Percentiles rank a stretch among this genome's conserved stretches.
These are phyloP conservation scores for Zhuqinia jingwanae DNA, from an alignment of 2,888 invertebrate genomes.

Conservation along the genomic window DNA sequence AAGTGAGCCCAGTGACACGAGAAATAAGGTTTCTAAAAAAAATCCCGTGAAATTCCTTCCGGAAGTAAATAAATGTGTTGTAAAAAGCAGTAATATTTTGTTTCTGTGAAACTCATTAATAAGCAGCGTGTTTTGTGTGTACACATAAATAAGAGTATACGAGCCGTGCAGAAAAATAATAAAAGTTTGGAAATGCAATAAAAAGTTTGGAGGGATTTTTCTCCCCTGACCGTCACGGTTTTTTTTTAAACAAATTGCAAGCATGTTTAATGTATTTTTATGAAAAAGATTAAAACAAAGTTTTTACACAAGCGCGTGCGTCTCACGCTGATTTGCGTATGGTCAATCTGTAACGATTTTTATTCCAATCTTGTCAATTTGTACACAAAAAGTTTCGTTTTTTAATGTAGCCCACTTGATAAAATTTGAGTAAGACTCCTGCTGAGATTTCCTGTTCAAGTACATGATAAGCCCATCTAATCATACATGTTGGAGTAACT, in stretches of 20 bases:
- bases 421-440: slow-evolving; percentile 10
- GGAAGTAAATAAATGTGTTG: no score
- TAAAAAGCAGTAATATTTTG: not conserved
- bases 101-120: slow-evolving; percentile 33
- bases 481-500: not conserved
- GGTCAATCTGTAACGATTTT: not conserved
- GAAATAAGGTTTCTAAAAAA: not conserved
- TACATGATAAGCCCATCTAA: not conserved
- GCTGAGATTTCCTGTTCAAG: slow-evolving; percentile 15
- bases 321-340: slow-evolving; percentile 49
- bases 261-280: no score
- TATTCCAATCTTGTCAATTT: no score
- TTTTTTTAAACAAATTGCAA: slow-evolving; percentile 40
- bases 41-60: no score
- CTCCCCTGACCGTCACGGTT: slow-evolving; percentile 22
- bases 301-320: not conserved
- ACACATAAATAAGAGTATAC: slow-evolving; percentile 29
- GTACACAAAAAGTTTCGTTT: not conserved
- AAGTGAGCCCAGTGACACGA: slow-evolving; percentile 28
- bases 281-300: no score
- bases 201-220: no score
- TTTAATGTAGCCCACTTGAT: slow-evolving; percentile 1
- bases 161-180: slow-evolving; percentile 33
- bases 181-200: not conserved
- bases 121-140: slow-evolving; percentile 3